These are phyloP conservation scores for Pao palembangensis DNA, from an alignment of 2,113 vertebrate genomes.

Conservation along the genomic window DNA sequence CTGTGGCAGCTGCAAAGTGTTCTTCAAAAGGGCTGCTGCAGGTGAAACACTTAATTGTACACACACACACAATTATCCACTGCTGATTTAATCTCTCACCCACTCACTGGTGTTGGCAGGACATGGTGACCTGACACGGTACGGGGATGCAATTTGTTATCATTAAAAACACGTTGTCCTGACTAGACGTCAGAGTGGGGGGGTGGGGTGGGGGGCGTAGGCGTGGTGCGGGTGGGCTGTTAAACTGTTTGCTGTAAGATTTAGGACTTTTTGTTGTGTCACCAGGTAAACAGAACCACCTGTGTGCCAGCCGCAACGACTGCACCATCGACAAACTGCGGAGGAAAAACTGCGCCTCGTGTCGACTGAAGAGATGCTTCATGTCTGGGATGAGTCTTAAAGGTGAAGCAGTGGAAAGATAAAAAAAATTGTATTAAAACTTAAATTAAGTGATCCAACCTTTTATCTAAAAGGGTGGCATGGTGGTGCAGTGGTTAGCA, in stretches of 20 bases:
- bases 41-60: constrained; percentile 45
- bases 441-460: too few species aligned
- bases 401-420: constrained; percentile 72
- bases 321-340: constrained; percentile 97
- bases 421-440: not conserved
- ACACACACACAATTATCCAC: not conserved
- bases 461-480: too few species aligned
- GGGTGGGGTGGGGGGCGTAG: not conserved
- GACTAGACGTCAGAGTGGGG: constrained; percentile 18
- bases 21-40: constrained; percentile 77
- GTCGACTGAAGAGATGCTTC: constrained; percentile 92
- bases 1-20: constrained; percentile 96
- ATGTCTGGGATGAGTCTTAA: constrained; percentile 97
- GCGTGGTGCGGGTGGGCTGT: constrained; percentile 9
- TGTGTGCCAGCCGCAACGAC: constrained; percentile 96
- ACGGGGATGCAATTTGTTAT: constrained; percentile 46
- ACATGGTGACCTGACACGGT: constrained; percentile 58
- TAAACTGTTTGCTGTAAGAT: constrained; percentile 21
- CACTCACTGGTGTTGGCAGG: constrained; percentile 41
- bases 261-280: constrained; percentile 18
- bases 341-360: constrained; percentile 89
- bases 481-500: too few species aligned
- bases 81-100: constrained; percentile 56
- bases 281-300: constrained; percentile 95
- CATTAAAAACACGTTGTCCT: constrained; percentile 48